Conservation (phyloP, 2,797 vertebrate species). For the Gallinago solitaria region DNA sequence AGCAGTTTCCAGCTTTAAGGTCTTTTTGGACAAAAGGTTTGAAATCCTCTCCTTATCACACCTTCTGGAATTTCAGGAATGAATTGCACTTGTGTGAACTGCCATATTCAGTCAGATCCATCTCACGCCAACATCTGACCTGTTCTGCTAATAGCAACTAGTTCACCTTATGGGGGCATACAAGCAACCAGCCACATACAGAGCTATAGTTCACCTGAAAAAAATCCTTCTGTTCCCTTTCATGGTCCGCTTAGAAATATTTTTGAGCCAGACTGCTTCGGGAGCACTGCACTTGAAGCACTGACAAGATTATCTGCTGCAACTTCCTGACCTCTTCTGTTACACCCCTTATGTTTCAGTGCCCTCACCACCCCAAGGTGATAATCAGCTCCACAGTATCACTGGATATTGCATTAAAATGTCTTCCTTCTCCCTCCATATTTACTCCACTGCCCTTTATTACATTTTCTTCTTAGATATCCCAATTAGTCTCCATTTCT, state of each 20-base stretch:
- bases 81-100: background rate
- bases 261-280: background rate
- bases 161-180: accelerated
- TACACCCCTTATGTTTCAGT: background rate
- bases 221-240: background rate
- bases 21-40: background rate
- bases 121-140: background rate
- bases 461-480: background rate
- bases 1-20: background rate
- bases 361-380: background rate
- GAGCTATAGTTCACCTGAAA: background rate
- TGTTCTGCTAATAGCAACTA: background rate
- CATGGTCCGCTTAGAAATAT: background rate
- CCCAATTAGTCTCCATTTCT: background rate
- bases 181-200: background rate
- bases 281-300: background rate
- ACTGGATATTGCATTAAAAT: background rate
- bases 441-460: background rate
- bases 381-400: background rate
- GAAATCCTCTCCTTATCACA: background rate
- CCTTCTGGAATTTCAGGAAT: background rate
- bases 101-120: background rate
- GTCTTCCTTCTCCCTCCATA: background rate
- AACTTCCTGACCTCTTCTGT: background rate
- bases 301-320: background rate